Conservation (phyloP, 2,797 vertebrate species). For the Cuniculus paca region DNA sequence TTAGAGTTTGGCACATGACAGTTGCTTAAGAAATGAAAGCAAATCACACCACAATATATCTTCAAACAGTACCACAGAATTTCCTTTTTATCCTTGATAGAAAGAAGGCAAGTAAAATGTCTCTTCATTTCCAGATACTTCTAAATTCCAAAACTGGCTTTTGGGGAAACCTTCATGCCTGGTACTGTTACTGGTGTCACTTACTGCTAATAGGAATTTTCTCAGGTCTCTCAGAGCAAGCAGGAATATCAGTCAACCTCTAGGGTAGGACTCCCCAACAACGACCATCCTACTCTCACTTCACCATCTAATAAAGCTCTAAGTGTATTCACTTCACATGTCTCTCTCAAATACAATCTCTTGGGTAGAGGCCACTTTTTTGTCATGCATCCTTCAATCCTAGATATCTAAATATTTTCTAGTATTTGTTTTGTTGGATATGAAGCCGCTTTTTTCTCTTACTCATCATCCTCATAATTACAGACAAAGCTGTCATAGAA, state of each 20-base stretch:
- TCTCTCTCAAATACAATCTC: not conserved
- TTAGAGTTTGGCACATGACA: not conserved
- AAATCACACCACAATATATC: not conserved
- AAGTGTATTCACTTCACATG: not conserved
- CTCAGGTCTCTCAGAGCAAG: not conserved
- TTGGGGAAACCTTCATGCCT: not conserved
- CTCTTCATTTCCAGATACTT: not conserved
- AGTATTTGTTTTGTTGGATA: not conserved
- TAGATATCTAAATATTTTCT: not conserved
- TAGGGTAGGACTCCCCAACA: no score
- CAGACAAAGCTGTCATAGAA: no score
- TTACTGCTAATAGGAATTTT: not conserved
- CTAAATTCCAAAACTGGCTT: not conserved
- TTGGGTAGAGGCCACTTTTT: not conserved
- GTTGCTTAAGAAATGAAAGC: not conserved
- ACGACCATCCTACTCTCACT: not conserved
- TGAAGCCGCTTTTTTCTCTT: not conserved
- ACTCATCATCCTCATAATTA: not conserved
- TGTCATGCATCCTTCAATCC: not conserved
- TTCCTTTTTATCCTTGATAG: not conserved
- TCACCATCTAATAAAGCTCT: not conserved
- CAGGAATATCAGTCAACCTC: not conserved
- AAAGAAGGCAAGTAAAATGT: not conserved
- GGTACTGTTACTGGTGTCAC: not conserved
- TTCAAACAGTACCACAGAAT: not conserved